Percentiles rank a stretch among this genome's conserved stretches.
Evolutionary conservation across 2,888 invertebrate genomes (phyloP).

Genomic region (Chydorus sphaericus): DNA sequence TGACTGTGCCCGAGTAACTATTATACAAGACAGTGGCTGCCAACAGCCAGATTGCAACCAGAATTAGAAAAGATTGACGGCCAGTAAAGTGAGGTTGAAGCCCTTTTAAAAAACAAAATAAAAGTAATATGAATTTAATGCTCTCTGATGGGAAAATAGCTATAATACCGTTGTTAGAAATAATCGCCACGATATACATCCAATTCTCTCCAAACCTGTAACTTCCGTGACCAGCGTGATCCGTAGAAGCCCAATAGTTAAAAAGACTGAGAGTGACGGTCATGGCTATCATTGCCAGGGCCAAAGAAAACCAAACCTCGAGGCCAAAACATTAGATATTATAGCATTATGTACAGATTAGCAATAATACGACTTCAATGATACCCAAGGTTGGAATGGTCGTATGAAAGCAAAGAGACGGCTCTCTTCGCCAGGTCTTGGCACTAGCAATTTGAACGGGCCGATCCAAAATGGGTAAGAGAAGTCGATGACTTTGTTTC

Average conservation of each 20-base stretch:
- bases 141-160: background rate
- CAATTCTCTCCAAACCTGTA: too few relatives aligned
- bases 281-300: background rate
- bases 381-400: background rate
- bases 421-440: background rate
- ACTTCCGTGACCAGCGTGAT: too few relatives aligned
- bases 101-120: too few relatives aligned
- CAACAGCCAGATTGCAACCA: background rate
- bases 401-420: background rate
- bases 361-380: background rate
- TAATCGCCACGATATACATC: background rate
- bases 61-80: background rate
- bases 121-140: background rate
- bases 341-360: background rate
- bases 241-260: too few relatives aligned
- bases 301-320: background rate
- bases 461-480: background rate
- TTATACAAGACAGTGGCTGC: background rate
- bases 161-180: background rate
- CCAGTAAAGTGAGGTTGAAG: too few relatives aligned
- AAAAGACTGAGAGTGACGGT: background rate
- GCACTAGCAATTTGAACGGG: background rate
- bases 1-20: background rate
- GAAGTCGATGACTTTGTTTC: background rate
- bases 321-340: background rate